These are phyloP conservation scores for Argyra leucocephala DNA, from an alignment of 2,888 invertebrate genomes.

Conservation along the genomic window DNA sequence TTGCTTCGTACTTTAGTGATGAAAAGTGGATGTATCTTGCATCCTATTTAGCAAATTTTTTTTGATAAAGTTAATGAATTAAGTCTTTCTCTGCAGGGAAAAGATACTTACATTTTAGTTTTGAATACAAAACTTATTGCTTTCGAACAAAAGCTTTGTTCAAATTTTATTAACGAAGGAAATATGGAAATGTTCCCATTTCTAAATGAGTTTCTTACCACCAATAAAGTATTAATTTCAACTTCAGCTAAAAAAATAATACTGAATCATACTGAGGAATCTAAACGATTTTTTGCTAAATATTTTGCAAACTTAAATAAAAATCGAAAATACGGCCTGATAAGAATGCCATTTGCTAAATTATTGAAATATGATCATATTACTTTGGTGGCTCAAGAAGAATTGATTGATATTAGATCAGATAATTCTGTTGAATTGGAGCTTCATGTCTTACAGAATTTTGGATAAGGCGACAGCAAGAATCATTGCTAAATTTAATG, in stretches of 20 bases:
- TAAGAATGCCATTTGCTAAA: constrained; percentile 13
- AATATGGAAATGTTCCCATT: constrained; percentile 9
- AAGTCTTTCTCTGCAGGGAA: constrained; percentile 8
- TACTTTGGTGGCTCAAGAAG: constrained; percentile 15
- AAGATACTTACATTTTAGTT: background rate
- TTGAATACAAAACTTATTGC: constrained; percentile 9
- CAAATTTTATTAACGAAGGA: background rate
- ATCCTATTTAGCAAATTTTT: constrained; percentile 11
- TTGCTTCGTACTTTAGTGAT: constrained; percentile 12
- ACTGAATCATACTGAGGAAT: constrained; percentile 10
- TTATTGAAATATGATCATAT: constrained; percentile 12
- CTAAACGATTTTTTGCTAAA: constrained; percentile 13
- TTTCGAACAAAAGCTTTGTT: background rate
- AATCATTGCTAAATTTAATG: too few species aligned
- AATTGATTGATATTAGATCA: constrained; percentile 17
- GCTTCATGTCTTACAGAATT: constrained; percentile 16
- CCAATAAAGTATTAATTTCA: constrained; percentile 8
- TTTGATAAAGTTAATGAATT: constrained; percentile 11
- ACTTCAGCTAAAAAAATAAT: constrained; percentile 12
- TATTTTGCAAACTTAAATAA: constrained; percentile 11
- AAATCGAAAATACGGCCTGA: constrained; percentile 8
- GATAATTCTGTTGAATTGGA: constrained; percentile 16
- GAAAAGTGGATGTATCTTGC: background rate
- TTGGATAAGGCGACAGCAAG: too few species aligned
- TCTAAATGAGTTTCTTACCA: constrained; percentile 9